Evolutionary conservation across 2,797 vertebrate genomes (phyloP), one percentile per base, ranked within the genome.

Genomic region (Salarias fasciatus): DNA sequence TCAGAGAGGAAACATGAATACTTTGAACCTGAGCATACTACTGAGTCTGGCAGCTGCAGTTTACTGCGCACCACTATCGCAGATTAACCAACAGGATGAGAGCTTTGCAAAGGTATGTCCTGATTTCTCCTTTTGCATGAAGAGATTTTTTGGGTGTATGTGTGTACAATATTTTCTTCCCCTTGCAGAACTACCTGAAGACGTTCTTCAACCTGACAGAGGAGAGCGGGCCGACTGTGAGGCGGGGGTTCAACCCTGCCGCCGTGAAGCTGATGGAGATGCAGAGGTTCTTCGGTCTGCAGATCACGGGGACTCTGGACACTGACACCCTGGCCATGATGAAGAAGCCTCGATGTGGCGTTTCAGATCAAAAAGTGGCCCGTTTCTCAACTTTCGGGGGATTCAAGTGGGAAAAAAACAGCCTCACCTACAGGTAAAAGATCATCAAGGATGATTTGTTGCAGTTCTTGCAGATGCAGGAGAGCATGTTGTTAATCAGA

Each of bases 321-420:
- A 15, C 77, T 0, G 84, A 93, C 8, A 98, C 96, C 0, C 1
- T 98, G 38, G 50, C 90, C 48, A 18, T 93, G n/a, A 97, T 97
- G 96, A 95, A 93, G 65, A 94, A 93, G 55, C 93, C 96, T 0
- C 93, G 96, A 38, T 99, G 97, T 56, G 97, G 97, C 0, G 91
- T 96, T 53, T 90, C 95, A 0, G 96, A 99, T 0, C 80, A 0
- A 1, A n/a, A 50, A 0, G 0, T 94, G 0, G 89, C 82, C 11
- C 48, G 79, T 5, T 98, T 81, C 14, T 80, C 93, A 52, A 87
- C 82, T 48, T 78, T 89, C 90, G 91, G 86, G 0, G 70, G 74
- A 1, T 9, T 71, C 6, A 94, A 94, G 74, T 99, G 97, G 97
- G 15, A 85, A 3, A 95, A 77, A 61, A 78, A 0, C 43, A 90